Evolutionary conservation across 2,888 invertebrate genomes (phyloP), one percentile per base, ranked within the genome.

Genomic region (Cristatella mucedo): DNA sequence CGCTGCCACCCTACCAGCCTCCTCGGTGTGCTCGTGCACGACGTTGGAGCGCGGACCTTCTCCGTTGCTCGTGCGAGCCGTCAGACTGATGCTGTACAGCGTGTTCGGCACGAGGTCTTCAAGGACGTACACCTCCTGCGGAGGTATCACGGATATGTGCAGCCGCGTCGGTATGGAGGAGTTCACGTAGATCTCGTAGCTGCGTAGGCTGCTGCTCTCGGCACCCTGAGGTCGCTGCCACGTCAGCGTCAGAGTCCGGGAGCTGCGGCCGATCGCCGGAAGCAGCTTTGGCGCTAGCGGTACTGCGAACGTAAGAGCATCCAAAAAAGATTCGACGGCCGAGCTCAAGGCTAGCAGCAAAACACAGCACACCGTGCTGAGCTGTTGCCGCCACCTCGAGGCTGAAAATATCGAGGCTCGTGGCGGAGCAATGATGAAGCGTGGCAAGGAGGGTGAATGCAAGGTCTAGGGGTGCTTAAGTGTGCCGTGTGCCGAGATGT

Each of bases 171-270:
- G 48, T 40, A 52, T 50, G 0, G 61, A 60, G 40, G 63, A 61
- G 48, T 93, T 95, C 85, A 87, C 93, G 66, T 89, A 91, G 19
- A 95, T 74, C 68, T 87, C 87, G 69, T 93, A 95, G 58, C 84
- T 84, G 13, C 22, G 24, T 4, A 36, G 22, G n/a, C n/a, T n/a
- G n/a, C n/a, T n/a, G 67, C 87, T 86, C 46, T 83, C 82, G 46
- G 84, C 48, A 41, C 56, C 56, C 21, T 80, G 76, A 15, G 95
- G 95, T 57, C 82, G 77, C 44, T 78, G 79, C 95, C 95, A 95
- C 51, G 86, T 38, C 85, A 84, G 41, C 13, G 41, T 41, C 26
- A 37, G 20, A 19, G 41, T 7, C 13, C 6, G 15, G 9, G 29
- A 24, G 29, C 29, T 33, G 15, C 26, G 22, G 9, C 16, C n/a